phyloP scores from a whole-genome alignment of 2,113 vertebrate genomes.

The Camelus dromedarius region DNA sequence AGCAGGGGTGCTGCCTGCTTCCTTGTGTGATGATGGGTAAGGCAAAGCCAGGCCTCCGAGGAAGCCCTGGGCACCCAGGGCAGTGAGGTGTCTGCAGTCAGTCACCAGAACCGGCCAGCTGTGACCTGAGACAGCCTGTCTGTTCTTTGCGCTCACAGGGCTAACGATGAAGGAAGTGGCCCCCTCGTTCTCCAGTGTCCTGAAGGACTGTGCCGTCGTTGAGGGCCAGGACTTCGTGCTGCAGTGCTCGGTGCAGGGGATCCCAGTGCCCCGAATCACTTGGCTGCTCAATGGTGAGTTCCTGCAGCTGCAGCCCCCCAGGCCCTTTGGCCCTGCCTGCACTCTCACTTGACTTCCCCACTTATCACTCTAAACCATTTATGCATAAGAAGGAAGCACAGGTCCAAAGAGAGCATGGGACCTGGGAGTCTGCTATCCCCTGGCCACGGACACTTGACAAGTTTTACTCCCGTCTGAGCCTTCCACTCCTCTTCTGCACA shows the following conservation, averaged over 20 bases:
- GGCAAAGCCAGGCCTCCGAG: neutral
- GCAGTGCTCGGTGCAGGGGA: constrained; percentile 88
- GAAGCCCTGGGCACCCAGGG: neutral
- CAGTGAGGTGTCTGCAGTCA: neutral
- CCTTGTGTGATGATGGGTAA: neutral
- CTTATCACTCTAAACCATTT: neutral
- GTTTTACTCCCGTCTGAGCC: neutral
- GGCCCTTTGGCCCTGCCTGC: neutral
- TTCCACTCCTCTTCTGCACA: neutral
- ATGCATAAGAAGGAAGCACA: neutral
- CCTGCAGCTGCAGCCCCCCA: neutral
- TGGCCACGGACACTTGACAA: neutral
- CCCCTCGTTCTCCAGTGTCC: constrained; percentile 88
- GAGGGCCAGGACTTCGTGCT: constrained; percentile 92
- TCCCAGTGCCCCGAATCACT: constrained; percentile 87
- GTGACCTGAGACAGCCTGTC: neutral
- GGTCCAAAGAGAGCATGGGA: neutral
- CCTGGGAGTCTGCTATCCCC: neutral
- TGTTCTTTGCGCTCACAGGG: constrained; percentile 79
- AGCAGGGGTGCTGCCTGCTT: neutral
- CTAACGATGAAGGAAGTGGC: constrained; percentile 75
- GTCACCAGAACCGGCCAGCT: neutral
- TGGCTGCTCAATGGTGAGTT: constrained; percentile 94
- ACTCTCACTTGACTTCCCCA: neutral
- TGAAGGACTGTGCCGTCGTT: constrained; percentile 87